These are phyloP conservation scores for Pantelozetes paolii DNA, from an alignment of 2,888 invertebrate genomes.

Conservation along the genomic window DNA sequence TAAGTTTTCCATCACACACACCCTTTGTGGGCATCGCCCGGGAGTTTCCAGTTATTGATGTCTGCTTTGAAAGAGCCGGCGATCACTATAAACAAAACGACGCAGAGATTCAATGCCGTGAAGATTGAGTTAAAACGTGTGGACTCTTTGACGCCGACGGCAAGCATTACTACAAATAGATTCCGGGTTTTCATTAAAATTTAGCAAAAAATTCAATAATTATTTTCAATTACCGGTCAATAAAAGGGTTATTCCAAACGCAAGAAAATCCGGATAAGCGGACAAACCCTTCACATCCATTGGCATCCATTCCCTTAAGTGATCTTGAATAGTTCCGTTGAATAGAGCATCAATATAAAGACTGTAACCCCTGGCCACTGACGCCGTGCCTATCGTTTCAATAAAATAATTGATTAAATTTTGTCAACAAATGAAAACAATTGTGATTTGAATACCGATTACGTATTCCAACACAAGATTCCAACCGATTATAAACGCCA, in stretches of 20 bases:
- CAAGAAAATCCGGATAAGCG: constrained; percentile 47
- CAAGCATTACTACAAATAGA: constrained; percentile 52
- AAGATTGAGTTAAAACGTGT: constrained; percentile 85
- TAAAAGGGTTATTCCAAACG: constrained; percentile 46
- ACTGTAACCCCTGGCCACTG: constrained; percentile 59
- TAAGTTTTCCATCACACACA: not conserved
- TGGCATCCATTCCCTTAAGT: constrained; percentile 52
- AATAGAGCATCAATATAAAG: constrained; percentile 55
- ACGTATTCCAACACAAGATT: constrained; percentile 56
- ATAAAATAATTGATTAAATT: not conserved
- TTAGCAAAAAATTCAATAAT: not conserved
- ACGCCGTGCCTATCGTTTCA: constrained; percentile 53
- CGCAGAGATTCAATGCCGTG: constrained; percentile 76
- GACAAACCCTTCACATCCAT: constrained; percentile 52
- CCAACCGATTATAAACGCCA: constrained; percentile 57
- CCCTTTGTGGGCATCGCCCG: constrained; percentile 47
- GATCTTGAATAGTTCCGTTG: constrained; percentile 51
- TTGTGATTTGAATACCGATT: constrained; percentile 42
- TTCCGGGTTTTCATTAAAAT: not conserved
- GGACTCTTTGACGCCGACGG: constrained; percentile 82
- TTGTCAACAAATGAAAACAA: not conserved
- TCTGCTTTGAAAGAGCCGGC: constrained; percentile 78
- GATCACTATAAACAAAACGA: constrained; percentile 74
- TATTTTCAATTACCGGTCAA: constrained; percentile 42
- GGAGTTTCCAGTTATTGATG: constrained; percentile 72